These are phyloP conservation scores for Poecilia velifera DNA, from an alignment of 2,797 vertebrate species.

Conservation along the genomic window DNA sequence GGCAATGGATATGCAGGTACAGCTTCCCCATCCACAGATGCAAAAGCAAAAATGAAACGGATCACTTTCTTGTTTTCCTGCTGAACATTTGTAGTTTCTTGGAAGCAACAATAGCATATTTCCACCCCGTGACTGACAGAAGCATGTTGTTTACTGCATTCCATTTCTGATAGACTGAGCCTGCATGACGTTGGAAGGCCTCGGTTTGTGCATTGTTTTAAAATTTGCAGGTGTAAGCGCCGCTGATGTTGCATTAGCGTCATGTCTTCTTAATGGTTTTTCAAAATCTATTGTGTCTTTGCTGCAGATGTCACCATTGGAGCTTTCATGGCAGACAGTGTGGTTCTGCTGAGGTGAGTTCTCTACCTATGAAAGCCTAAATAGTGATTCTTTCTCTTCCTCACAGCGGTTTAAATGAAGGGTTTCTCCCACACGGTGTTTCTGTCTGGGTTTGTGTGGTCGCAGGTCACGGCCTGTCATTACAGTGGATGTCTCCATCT, in stretches of 20 bases:
- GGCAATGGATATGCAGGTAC: constrained; percentile 94
- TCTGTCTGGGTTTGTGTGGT: constrained; percentile 43
- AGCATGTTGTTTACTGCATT: constrained; percentile 83
- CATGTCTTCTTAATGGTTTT: constrained; percentile 18
- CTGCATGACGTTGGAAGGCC: constrained; percentile 41
- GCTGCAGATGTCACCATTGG: constrained; percentile 94
- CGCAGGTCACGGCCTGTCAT: constrained; percentile 91
- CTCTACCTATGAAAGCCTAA: neutral
- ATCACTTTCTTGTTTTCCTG: neutral
- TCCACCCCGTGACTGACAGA: constrained; percentile 64
- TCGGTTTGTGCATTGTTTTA: constrained; percentile 67
- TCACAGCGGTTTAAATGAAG: constrained; percentile 15
- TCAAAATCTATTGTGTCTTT: constrained; percentile 41
- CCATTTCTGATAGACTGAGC: constrained; percentile 61
- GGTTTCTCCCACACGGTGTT: constrained; percentile 26
- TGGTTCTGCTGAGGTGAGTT: constrained; percentile 93
- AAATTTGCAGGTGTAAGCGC: constrained; percentile 53
- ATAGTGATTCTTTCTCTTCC: constrained; percentile 8
- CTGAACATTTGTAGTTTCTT: constrained; percentile 17
- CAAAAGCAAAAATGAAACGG: constrained; percentile 17
- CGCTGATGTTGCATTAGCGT: constrained; percentile 19
- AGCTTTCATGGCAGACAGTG: constrained; percentile 94
- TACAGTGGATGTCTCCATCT: constrained; percentile 89
- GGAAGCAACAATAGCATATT: constrained; percentile 21
- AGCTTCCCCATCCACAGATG: constrained; percentile 2